Conservation (phyloP, 2,888 invertebrate genomes). For the Caenorhabditis angaria region DNA sequence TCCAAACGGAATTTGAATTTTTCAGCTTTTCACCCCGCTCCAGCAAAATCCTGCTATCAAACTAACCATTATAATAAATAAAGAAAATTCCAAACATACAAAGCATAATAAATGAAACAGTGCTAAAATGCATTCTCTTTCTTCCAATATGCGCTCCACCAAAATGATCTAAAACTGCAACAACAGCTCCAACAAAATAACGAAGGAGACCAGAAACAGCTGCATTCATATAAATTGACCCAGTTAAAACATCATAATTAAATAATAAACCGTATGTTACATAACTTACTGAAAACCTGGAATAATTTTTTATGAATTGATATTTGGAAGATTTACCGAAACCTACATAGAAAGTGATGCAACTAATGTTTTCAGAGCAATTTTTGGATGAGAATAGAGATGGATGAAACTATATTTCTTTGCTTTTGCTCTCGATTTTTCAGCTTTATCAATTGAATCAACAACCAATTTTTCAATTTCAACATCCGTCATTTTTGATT, state of each 20-base stretch:
- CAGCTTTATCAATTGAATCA: conserved; percentile 25
- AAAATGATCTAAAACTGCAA: conserved; percentile 52
- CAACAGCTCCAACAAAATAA: conserved; percentile 55
- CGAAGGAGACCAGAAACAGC: conserved; percentile 62
- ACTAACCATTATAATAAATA: conserved; percentile 35
- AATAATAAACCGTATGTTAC: conserved; percentile 66
- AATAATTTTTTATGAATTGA: conserved; percentile 8
- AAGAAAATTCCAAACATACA: conserved; percentile 52
- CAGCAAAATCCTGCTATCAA: too few relatives aligned
- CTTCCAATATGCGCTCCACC: conserved; percentile 48
- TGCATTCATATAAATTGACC: conserved; percentile 62
- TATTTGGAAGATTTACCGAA: neutral
- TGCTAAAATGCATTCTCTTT: conserved; percentile 51
- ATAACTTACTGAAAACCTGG: conserved; percentile 56
- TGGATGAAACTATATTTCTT: conserved; percentile 55
- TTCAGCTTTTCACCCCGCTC: too few relatives aligned
- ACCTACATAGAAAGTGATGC: conserved; percentile 39
- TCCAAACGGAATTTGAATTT: too few relatives aligned
- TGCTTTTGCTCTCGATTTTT: conserved; percentile 34
- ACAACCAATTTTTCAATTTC: conserved; percentile 41
- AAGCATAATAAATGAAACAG: conserved; percentile 48
- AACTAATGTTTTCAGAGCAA: conserved; percentile 27
- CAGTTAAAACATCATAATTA: conserved; percentile 62
- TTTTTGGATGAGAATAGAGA: conserved; percentile 43
- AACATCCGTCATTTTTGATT: conserved; percentile 11